Evolutionary conservation across 1,140 invertebrate species (phyloP).

Genomic region (Cepaea nemoralis): DNA sequence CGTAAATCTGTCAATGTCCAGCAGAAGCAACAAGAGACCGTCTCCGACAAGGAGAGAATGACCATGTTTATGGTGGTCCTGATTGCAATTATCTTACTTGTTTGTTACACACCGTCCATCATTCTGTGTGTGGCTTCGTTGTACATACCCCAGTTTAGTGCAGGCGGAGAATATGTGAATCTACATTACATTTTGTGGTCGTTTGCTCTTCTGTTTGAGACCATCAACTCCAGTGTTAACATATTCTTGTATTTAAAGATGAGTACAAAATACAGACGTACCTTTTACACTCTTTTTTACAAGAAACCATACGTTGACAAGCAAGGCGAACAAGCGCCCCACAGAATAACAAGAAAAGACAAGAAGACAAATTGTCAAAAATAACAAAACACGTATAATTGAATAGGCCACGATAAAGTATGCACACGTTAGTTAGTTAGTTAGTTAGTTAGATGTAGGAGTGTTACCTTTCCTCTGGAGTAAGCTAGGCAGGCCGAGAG

Average conservation of each 20-base stretch:
- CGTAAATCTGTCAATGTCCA: neutral
- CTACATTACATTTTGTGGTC: neutral
- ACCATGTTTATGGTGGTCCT: neutral
- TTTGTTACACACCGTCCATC: neutral
- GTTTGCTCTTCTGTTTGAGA: neutral
- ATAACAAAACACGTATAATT: no score
- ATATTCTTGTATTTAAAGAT: conserved; percentile 11
- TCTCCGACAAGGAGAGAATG: neutral
- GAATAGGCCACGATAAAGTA: no score
- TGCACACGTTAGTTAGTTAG: no score
- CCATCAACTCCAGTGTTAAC: neutral
- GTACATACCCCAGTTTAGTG: neutral
- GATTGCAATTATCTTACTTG: neutral
- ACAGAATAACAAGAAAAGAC: no score
- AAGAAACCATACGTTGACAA: no score
- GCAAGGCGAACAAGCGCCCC: no score
- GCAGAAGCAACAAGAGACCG: neutral
- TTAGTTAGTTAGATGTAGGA: no score
- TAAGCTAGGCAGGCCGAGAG: no score
- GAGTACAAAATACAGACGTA: neutral
- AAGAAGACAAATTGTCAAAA: no score
- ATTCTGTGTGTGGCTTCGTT: neutral
- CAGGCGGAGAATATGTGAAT: neutral
- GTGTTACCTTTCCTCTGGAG: no score
- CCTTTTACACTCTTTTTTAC: neutral